Evolutionary conservation across 1,140 invertebrate species (phyloP), one percentile per base, ranked within the genome.

Genomic region (Heliconius himera): DNA sequence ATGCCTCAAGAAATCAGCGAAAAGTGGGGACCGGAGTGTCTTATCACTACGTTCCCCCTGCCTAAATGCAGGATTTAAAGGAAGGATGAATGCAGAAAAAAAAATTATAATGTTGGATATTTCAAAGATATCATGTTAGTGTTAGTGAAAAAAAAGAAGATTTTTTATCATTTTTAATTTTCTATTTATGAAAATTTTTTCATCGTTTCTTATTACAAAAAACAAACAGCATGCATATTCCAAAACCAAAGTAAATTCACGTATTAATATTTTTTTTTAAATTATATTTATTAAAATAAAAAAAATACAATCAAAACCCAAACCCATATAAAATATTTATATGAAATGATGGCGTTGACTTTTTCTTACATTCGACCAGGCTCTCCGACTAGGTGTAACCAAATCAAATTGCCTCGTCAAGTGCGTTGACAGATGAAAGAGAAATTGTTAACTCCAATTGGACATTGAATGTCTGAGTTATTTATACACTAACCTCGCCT

Each of bases 381-480:
- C 56, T 66, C 9, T 66, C 11, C 60, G 60, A n/a, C 60, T 66
- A 66, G 60, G 73, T 29, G 74, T 56, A 54, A 38, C 54, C 74
- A 54, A 33, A 66, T 75, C 72, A 41, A 78, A 78, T 78, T 46
- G 60, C 22, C 56, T 78, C 56, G 72, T 74, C 73, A 54, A 74
- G 66, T 73, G 82, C 82, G 75, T 81, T 84, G 85, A 88, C 83
- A 78, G 66, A 86, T 88, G 77, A 82, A 75, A 75, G 81, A 83
- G 82, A 88, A 83, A 85, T 85, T 82, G 78, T 82, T 83, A 83
- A 82, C 79, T 84, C 82, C 73, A 82, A 84, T 79, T 77, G 60
- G 81, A 74, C 75, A 46, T 66, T 16, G 22, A 66, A 66, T 66
- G 8, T 26, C 26, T 66, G 60, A 66, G 22, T 66, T 66, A 29